Evolutionary conservation across 1,140 invertebrate genomes (phyloP), one percentile per base, ranked within the genome.

Genomic region (Brachionus plicatilis): DNA sequence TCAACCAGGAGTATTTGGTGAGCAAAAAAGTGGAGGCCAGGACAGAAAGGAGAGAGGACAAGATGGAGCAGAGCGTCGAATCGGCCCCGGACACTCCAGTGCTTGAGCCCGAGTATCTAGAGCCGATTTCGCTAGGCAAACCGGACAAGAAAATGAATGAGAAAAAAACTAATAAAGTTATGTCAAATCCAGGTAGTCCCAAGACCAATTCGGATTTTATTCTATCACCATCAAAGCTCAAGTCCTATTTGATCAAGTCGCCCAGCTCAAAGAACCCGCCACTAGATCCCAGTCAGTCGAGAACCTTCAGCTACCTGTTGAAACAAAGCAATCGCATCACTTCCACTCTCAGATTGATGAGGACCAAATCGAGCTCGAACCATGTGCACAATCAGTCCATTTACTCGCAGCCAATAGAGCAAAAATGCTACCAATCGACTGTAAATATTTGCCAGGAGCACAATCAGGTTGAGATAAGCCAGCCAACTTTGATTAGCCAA

Each of bases 401-500:
- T 27, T 76, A 76, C 20, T 76, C 72, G 4, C 20, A 50, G 43
- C 72, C 72, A 29, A 9, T 50, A 1, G 41, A 50, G 5, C 27
- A 76, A 29, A 76, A 20, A 50, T 20, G 47, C 1, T 27, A 76
- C 20, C 43, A 27, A 14, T 76, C 72, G 1, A 50, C 4, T 53
- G 27, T 76, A 14, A 76, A 76, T 76, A 12, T 50, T 37, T 29
- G 43, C 20, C 2, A 7, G 24, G 20, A 37, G 27, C 72, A 20
- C 20, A 47, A 14, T 53, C 43, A 47, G 50, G 27, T 76, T 11
- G 43, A 76, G 24, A 76, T 76, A 14, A 76, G 72, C 27, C 72
- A 45, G 50, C 72, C 72, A 24, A 76, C 72, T 50, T 47, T 76
- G 24, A 76, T 76, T 14, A 76, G 72, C 17, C 72, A 76, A 76